Evolutionary conservation across 2,797 vertebrate species (phyloP).

Genomic region (Lophotriccus pileatus): DNA sequence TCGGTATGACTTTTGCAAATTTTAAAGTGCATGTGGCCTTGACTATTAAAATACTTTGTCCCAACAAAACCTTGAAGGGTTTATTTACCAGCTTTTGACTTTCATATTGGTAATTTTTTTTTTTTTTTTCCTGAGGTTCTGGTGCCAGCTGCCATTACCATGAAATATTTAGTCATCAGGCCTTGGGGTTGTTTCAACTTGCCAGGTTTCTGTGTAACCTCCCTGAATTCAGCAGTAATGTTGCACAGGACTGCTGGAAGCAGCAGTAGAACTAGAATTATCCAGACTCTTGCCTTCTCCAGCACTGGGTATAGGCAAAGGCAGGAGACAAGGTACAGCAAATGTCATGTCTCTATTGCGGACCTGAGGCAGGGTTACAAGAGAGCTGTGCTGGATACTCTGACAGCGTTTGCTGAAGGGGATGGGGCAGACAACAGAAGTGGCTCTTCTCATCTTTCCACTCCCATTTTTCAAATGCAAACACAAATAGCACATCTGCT

Average conservation of each 20-base stretch:
- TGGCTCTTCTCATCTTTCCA: not conserved
- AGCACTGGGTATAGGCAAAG: rapidly evolving
- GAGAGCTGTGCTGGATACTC: not conserved
- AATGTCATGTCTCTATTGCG: rapidly evolving
- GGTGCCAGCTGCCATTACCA: not conserved
- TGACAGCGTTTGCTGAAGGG: not conserved
- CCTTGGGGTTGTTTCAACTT: not conserved
- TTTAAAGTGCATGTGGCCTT: not conserved
- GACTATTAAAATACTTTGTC: not conserved
- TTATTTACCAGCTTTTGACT: not conserved
- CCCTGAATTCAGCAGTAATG: rapidly evolving
- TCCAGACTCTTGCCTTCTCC: rapidly evolving
- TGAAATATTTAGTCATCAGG: not conserved
- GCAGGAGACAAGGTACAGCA: not conserved
- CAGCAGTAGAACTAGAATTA: not conserved
- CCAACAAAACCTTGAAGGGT: not conserved
- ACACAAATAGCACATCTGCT: not conserved
- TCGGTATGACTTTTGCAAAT: not conserved
- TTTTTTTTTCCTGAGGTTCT: not conserved
- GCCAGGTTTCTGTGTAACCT: not conserved
- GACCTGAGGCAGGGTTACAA: not conserved
- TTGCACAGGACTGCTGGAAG: not conserved
- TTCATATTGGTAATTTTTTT: not conserved
- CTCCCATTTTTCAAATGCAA: not conserved
- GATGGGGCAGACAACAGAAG: too few relatives aligned